phyloP scores from a whole-genome alignment of 2,797 vertebrate genomes.

The Petrocephalus schoutedeni region DNA sequence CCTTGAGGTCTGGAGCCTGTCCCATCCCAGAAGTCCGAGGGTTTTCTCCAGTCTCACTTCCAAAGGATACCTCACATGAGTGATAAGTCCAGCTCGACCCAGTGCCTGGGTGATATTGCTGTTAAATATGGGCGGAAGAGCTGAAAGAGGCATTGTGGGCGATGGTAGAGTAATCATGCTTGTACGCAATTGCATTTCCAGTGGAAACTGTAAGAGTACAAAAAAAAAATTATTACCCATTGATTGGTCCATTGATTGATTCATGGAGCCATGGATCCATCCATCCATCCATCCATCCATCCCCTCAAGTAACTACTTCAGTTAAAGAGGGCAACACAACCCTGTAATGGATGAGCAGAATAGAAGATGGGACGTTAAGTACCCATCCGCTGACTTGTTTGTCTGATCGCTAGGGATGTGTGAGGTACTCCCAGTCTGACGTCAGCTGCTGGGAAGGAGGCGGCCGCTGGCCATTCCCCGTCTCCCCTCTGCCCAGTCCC shows the following conservation, averaged over 20 bases:
- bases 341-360: too few relatives aligned
- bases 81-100: neutral
- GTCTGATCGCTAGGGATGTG: constrained; percentile 11
- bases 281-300: neutral
- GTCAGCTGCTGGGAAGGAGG: constrained; percentile 35
- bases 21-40: neutral
- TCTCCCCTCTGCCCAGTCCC: constrained; percentile 2
- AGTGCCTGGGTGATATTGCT: neutral
- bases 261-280: neutral
- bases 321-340: too few relatives aligned
- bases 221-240: constrained; percentile 32
- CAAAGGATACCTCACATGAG: constrained; percentile 38
- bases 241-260: too few relatives aligned
- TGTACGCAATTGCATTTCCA: constrained; percentile 52
- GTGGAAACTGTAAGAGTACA: constrained; percentile 36
- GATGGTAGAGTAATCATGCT: constrained; percentile 60
- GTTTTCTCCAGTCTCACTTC: neutral
- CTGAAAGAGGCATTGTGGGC: constrained; percentile 58
- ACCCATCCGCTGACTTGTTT: constrained; percentile 35
- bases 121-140: neutral
- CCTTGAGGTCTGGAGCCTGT: neutral
- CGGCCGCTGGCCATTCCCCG: neutral
- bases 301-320: neutral
- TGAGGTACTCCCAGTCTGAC: constrained; percentile 35
- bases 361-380: constrained; percentile 34